Evolutionary conservation across 2,888 invertebrate species (phyloP).

Genomic region (Lysandra coridon): DNA sequence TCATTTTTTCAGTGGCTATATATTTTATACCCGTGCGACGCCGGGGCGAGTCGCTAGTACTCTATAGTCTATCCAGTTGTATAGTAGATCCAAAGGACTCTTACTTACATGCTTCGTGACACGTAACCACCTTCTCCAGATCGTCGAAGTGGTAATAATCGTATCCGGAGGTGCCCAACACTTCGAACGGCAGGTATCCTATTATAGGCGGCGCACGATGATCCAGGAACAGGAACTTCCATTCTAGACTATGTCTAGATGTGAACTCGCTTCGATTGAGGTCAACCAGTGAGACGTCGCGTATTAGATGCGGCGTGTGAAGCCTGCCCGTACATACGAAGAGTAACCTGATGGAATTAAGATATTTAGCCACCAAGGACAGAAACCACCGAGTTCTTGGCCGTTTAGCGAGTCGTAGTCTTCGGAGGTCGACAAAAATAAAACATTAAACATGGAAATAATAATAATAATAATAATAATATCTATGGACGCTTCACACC

Average conservation of each 20-base stretch:
- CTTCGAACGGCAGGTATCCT: conserved; percentile 96
- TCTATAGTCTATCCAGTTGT: neutral
- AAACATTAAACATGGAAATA: too few species aligned
- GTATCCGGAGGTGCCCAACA: conserved; percentile 96
- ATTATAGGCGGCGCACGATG: conserved; percentile 95
- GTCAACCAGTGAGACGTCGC: conserved; percentile 91
- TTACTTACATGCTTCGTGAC: conserved; percentile 92
- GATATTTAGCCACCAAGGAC: too few species aligned
- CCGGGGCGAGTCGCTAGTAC: too few species aligned
- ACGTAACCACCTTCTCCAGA: conserved; percentile 90
- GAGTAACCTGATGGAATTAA: conserved; percentile 71
- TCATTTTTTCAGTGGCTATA: too few species aligned
- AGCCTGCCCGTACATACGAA: conserved; percentile 92
- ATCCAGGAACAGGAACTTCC: conserved; percentile 97
- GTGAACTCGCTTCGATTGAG: conserved; percentile 91
- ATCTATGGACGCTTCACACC: too few species aligned
- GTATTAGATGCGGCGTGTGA: conserved; percentile 89
- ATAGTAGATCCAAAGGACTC: neutral
- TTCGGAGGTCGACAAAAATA: too few species aligned
- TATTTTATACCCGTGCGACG: too few species aligned
- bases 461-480: too few species aligned
- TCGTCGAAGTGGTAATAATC: conserved; percentile 98
- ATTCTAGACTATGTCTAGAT: conserved; percentile 95
- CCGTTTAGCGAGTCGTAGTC: too few species aligned
- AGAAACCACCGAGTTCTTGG: too few species aligned